Conservation (phyloP, 2,888 invertebrate genomes). For the Xestia xanthographa region DNA sequence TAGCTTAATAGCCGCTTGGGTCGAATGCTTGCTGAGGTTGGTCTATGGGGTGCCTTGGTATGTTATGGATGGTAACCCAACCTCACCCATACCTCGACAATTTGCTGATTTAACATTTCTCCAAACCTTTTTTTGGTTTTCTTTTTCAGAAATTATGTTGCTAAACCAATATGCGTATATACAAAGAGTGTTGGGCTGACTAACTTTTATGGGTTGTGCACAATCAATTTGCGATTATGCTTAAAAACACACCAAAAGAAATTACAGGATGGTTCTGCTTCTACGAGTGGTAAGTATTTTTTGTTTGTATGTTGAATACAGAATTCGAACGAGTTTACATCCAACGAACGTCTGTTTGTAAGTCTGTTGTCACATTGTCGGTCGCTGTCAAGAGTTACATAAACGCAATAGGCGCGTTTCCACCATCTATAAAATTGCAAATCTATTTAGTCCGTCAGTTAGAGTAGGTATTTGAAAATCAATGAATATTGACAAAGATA, state of each 20-base stretch:
- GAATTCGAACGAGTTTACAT: background rate
- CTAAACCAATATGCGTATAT: slow-evolving; percentile 25
- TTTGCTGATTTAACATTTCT: background rate
- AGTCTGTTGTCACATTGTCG: too few species aligned
- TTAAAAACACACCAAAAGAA: slow-evolving; percentile 3
- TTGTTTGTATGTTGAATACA: background rate
- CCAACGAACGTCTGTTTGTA: too few species aligned
- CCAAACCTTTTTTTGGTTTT: background rate
- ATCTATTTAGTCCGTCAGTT: too few species aligned
- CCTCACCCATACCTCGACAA: background rate
- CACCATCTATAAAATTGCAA: too few species aligned
- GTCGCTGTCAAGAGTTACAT: background rate
- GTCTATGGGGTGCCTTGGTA: background rate
- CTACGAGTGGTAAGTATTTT: slow-evolving; percentile 29
- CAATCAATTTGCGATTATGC: slow-evolving; percentile 41
- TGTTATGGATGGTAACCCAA: background rate
- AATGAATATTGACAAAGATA: too few species aligned
- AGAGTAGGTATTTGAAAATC: too few species aligned
- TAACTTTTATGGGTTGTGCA: slow-evolving; percentile 38
- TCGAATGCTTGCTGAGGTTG: background rate
- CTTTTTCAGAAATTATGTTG: slow-evolving; percentile 19
- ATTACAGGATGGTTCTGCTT: background rate
- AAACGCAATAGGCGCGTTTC: too few species aligned
- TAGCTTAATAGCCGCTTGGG: background rate
- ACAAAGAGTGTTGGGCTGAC: slow-evolving; percentile 30